Percentiles rank a stretch among this genome's conserved stretches.
These are phyloP conservation scores for Subacronicta megacephala DNA, from an alignment of 2,888 invertebrate species.

Conservation along the genomic window DNA sequence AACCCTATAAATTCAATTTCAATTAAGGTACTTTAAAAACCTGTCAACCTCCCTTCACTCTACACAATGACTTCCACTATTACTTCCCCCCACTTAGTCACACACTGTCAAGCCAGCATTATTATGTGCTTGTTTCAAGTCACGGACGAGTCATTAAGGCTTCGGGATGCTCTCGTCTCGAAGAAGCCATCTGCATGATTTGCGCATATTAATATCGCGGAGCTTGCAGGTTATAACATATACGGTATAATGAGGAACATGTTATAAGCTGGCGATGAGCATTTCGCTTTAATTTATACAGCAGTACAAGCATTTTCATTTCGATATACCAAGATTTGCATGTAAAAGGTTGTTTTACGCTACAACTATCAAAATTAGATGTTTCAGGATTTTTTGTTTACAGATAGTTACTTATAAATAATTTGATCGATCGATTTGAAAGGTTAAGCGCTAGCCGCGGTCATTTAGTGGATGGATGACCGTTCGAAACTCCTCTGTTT, in stretches of 20 bases:
- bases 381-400: conserved; percentile 15
- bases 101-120: conserved; percentile 55
- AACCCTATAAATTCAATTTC: too few relatives aligned
- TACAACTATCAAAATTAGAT: conserved; percentile 11
- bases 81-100: conserved; percentile 45
- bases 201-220: conserved; percentile 79
- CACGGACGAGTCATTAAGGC: conserved; percentile 69
- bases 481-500: too few relatives aligned
- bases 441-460: too few relatives aligned
- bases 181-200: conserved; percentile 80
- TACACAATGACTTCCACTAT: conserved; percentile 41
- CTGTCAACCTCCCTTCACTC: conserved; percentile 8
- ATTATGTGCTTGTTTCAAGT: conserved; percentile 56
- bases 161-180: conserved; percentile 62
- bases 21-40: conserved; percentile 21
- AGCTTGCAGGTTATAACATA: conserved; percentile 57
- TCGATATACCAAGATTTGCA: conserved; percentile 35
- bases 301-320: conserved; percentile 44
- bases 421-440: too few relatives aligned
- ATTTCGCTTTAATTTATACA: conserved; percentile 48
- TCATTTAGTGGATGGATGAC: too few relatives aligned
- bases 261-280: conserved; percentile 54
- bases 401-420: too few relatives aligned
- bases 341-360: conserved; percentile 39
- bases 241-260: conserved; percentile 46